A percentile compares a stretch with the other conserved stretches of the same genome.
These are phyloP conservation scores for Andrena camellia DNA, from an alignment of 2,888 invertebrate genomes.

Conservation along the genomic window DNA sequence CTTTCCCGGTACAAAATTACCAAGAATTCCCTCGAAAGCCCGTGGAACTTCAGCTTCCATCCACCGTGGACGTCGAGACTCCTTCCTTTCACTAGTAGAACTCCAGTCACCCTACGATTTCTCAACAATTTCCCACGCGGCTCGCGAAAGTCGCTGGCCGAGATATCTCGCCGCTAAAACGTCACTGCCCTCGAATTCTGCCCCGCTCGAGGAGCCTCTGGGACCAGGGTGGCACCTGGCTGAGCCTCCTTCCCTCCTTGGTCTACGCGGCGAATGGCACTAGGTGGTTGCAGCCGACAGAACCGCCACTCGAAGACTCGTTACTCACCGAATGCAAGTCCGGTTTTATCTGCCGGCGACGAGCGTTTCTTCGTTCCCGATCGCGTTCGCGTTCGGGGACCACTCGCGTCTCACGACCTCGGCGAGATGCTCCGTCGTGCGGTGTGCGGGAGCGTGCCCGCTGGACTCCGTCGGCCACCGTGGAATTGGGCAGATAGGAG, in stretches of 20 bases:
- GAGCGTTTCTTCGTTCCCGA: conserved; percentile 39
- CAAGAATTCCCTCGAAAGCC: too few species aligned
- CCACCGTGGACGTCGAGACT: too few species aligned
- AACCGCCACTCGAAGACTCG: conserved; percentile 67
- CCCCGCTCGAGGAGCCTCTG: not conserved
- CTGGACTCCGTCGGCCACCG: not conserved
- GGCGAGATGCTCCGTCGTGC: not conserved
- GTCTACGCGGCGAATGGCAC: not conserved
- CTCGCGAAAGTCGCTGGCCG: not conserved
- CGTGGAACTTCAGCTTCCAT: too few species aligned
- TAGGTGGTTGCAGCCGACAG: conserved; percentile 33
- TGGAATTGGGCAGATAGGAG: conserved; percentile 25
- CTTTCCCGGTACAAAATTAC: too few species aligned
- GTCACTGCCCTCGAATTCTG: not conserved
- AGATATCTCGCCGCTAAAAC: not conserved
- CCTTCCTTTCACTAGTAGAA: not conserved
- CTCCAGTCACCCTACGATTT: not conserved
- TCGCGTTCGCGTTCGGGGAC: conserved; percentile 33
- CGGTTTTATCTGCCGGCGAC: conserved; percentile 64
- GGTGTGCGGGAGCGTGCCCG: not conserved
- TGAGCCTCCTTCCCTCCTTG: not conserved
- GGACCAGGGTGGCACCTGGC: not conserved
- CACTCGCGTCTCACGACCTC: conserved; percentile 25
- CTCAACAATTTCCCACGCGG: not conserved
- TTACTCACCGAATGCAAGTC: conserved; percentile 73